These are phyloP conservation scores for Stenoptilia bipunctidactyla DNA, from an alignment of 2,888 invertebrate species.

Conservation along the genomic window DNA sequence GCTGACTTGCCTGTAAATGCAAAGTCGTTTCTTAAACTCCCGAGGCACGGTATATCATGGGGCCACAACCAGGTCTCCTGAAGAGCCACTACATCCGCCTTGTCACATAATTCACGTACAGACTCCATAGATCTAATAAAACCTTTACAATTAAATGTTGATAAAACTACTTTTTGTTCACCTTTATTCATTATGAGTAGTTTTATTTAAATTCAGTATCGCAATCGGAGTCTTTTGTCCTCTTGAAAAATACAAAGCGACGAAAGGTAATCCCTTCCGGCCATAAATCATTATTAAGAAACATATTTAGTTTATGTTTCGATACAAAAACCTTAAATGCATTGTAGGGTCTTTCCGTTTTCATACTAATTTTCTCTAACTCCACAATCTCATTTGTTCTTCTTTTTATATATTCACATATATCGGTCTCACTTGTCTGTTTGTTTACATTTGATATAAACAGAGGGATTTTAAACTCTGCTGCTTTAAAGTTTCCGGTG, in stretches of 20 bases:
- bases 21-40: not conserved
- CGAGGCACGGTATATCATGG: constrained; percentile 3
- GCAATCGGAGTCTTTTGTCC: not conserved
- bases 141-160: constrained; percentile 3
- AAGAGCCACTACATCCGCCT: not conserved
- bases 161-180: not conserved
- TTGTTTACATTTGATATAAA: constrained; percentile 1
- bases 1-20: constrained; percentile 1
- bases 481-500: not conserved
- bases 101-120: constrained; percentile 1
- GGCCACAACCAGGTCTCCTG: constrained; percentile 1
- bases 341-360: constrained; percentile 4
- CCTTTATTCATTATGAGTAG: not conserved
- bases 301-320: constrained; percentile 4
- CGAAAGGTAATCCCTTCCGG: constrained; percentile 2
- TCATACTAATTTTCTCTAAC: constrained; percentile 1
- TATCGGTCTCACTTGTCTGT: not conserved
- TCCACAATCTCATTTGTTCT: not conserved
- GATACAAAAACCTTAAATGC: constrained; percentile 7
- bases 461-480: not conserved
- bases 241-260: not conserved
- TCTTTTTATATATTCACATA: constrained; percentile 1
- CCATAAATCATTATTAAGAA: constrained; percentile 4
- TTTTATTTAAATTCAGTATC: not conserved
- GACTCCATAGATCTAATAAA: not conserved